Evolutionary conservation across 2,888 invertebrate species (phyloP).

Genomic region (Eristalinus aeneus): DNA sequence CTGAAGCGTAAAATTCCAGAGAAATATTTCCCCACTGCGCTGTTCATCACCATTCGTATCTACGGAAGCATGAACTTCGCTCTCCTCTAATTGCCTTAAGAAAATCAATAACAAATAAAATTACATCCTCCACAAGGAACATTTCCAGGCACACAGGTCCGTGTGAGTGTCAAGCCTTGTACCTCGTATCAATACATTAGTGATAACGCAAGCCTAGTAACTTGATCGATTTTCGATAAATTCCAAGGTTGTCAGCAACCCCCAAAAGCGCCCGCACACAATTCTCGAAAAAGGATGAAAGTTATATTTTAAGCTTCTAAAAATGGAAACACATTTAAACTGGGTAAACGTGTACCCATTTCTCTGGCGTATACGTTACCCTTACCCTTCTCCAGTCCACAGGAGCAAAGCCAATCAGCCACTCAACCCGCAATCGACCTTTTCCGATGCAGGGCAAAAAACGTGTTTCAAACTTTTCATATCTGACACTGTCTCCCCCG

Average conservation of each 20-base stretch:
- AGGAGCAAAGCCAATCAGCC: neutral
- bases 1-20: too few species aligned
- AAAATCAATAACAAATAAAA: neutral
- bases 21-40: too few species aligned
- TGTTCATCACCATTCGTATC: too few species aligned
- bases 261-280: neutral
- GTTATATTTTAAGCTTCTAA: conserved; percentile 10
- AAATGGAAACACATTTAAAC: neutral
- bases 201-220: neutral
- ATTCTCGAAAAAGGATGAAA: neutral
- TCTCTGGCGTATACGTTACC: conserved; percentile 31
- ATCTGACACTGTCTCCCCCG: neutral
- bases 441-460: neutral
- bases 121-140: neutral
- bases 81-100: neutral
- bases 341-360: neutral
- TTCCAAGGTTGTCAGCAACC: neutral
- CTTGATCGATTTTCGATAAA: neutral
- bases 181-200: neutral
- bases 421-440: neutral
- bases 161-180: neutral
- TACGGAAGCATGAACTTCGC: neutral
- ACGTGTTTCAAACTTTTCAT: neutral
- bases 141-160: neutral
- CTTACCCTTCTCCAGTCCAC: neutral